phyloP scores from a whole-genome alignment of 2,888 invertebrate species.

The Lampropteryx suffumata region DNA sequence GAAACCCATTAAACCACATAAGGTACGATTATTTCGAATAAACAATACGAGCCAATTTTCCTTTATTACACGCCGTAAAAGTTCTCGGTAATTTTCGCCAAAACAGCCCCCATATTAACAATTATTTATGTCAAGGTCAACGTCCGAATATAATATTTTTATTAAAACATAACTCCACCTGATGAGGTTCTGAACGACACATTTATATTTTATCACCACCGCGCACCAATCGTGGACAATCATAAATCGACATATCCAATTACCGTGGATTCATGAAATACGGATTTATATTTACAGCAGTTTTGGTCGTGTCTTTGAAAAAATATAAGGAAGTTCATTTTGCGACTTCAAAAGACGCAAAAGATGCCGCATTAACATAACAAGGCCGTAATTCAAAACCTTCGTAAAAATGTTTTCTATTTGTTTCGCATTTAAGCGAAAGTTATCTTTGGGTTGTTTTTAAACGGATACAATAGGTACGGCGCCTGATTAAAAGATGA shows the following conservation, averaged over 20 bases:
- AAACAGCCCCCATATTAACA: constrained; percentile 17
- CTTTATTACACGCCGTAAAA: constrained; percentile 31
- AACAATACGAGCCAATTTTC: constrained; percentile 34
- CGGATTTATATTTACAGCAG: background rate
- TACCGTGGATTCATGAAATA: background rate
- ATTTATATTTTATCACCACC: constrained; percentile 7
- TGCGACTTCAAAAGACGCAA: background rate
- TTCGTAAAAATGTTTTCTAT: background rate
- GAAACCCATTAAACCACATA: constrained; percentile 14
- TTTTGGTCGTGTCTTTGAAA: no score
- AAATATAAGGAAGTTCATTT: background rate
- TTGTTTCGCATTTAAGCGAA: background rate
- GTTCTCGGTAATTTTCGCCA: constrained; percentile 16
- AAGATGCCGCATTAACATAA: background rate
- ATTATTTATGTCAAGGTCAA: constrained; percentile 20
- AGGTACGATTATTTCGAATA: constrained; percentile 32
- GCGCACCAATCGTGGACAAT: constrained; percentile 8
- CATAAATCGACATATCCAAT: constrained; percentile 11
- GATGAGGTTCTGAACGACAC: constrained; percentile 9
- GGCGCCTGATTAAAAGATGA: no score
- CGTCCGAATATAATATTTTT: constrained; percentile 15
- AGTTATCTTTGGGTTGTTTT: background rate
- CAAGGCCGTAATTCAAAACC: background rate
- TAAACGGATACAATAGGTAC: no score
- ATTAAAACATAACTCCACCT: constrained; percentile 11